These are phyloP conservation scores for Drosophila neonasuta DNA, from an alignment of 2,888 invertebrate species.

Conservation along the genomic window DNA sequence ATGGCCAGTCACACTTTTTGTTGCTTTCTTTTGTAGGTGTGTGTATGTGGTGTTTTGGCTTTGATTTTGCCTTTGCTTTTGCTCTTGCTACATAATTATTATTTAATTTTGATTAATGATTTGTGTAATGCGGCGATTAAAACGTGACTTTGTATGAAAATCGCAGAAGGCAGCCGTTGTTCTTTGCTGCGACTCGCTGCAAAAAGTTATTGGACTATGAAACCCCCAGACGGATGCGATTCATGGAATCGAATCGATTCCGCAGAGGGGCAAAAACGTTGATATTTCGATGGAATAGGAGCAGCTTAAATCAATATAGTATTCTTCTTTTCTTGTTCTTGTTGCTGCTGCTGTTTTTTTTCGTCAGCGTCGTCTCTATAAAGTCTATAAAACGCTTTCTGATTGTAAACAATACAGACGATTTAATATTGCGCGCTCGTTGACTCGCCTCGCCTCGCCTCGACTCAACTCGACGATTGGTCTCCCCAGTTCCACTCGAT, in stretches of 20 bases:
- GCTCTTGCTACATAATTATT: slow-evolving; percentile 67
- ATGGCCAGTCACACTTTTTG: slow-evolving; percentile 39
- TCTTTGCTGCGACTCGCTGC: slow-evolving; percentile 13
- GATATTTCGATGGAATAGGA: slow-evolving; percentile 53
- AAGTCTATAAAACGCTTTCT: slow-evolving; percentile 75
- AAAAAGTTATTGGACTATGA: slow-evolving; percentile 53
- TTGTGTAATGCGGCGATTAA: slow-evolving; percentile 70
- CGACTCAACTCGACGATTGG: slow-evolving; percentile 33
- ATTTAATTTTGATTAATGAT: slow-evolving; percentile 78
- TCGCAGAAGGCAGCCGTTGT: slow-evolving; percentile 32
- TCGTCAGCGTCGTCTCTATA: slow-evolving; percentile 51
- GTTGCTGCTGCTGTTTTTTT: slow-evolving; percentile 12
- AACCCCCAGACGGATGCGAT: slow-evolving; percentile 41
- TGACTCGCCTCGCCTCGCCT: slow-evolving; percentile 35
- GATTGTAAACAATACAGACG: slow-evolving; percentile 77
- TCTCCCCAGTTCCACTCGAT: slow-evolving; percentile 47
- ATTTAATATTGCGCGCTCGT: slow-evolving; percentile 75
- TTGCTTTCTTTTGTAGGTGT: slow-evolving; percentile 38
- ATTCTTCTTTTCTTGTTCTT: slow-evolving; percentile 27
- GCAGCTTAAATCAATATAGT: slow-evolving; percentile 59
- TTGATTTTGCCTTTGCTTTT: slow-evolving; percentile 38
- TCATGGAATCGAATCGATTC: slow-evolving; percentile 35
- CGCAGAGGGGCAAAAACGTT: neutral
- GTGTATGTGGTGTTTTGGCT: slow-evolving; percentile 4
- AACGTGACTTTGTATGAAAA: slow-evolving; percentile 69